phyloP scores from a whole-genome alignment of 2,797 vertebrate genomes.

The Sitta carolinensis region DNA sequence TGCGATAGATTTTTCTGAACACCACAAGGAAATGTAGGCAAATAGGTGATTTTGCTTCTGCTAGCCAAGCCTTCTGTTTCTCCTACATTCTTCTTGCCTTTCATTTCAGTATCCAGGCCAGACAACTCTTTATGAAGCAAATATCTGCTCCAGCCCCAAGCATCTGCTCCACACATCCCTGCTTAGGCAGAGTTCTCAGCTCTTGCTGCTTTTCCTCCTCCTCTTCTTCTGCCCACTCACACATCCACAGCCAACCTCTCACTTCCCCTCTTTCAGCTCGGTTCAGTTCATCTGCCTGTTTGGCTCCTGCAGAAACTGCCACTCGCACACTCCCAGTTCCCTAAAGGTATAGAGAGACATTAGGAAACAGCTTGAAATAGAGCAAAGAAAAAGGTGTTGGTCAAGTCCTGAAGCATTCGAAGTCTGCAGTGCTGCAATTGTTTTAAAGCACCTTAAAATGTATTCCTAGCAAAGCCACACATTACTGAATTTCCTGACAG shows the following conservation, averaged over 20 bases:
- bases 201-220: background rate
- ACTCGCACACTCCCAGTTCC: background rate
- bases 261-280: background rate
- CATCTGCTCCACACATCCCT: background rate
- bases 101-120: background rate
- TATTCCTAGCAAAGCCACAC: background rate
- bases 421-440: background rate
- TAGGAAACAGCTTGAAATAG: background rate
- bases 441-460: background rate
- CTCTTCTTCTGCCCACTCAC: constrained; percentile 16
- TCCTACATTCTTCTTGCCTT: background rate
- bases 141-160: background rate
- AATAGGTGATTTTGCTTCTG: background rate
- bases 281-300: background rate
- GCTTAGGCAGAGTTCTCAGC: background rate
- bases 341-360: background rate
- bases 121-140: background rate
- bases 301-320: background rate
- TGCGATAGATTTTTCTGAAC: background rate
- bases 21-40: background rate
- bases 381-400: background rate
- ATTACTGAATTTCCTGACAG: background rate
- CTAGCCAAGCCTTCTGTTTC: background rate
- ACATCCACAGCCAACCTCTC: constrained; percentile 4
- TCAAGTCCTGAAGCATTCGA: background rate